Evolutionary conservation across 2,797 vertebrate genomes (phyloP), one percentile per base, ranked within the genome.

Genomic region (Lates japonicus): DNA sequence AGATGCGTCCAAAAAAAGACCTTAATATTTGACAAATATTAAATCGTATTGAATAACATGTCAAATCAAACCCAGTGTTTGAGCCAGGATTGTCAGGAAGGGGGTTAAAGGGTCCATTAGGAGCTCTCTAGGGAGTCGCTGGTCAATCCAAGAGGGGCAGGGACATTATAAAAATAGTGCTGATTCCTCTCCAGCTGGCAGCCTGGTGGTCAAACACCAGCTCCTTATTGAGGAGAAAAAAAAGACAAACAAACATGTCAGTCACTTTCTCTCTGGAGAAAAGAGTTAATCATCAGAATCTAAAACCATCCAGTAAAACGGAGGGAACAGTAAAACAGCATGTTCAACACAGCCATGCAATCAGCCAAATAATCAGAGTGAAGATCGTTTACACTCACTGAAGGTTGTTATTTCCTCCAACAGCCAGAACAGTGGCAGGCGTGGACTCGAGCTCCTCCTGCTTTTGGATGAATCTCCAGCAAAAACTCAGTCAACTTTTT

Each of bases 351-450:
- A 35, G 11, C 29, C 17, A 1, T 52, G 14, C 8, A 70, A 68
- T 68, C 29, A 61, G 57, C 11, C 4, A 19, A 22, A 19, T 44
- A 33, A 64, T 64, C 35, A 0, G 22, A 67, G 4, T 55, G 51
- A 41, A 63, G 58, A 49, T 77, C 25, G 25, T 29, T 29, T 29
- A 29, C 25, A 29, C 25, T 29, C 25, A 29, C 48, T 7, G 35
- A 55, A 1, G 2, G 29, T 20, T 29, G 60, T 63, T 20, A 33
- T 48, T 66, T 51, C 31, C 3, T 20, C 7, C 3, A 54, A 0
- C 16, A 60, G 52, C 42, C 68, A 73, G 76, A 72, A 46, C 69
- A 10, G 76, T 46, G 48, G 70, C 69, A 46, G 46, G n/a, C 14
- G 2, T 12, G 12, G 46, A 7, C 12, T 66, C 16, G 1, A 29